Base-by-base conservation (phyloP, 1,140 invertebrate genomes). In the Drepana arcuata region DNA sequence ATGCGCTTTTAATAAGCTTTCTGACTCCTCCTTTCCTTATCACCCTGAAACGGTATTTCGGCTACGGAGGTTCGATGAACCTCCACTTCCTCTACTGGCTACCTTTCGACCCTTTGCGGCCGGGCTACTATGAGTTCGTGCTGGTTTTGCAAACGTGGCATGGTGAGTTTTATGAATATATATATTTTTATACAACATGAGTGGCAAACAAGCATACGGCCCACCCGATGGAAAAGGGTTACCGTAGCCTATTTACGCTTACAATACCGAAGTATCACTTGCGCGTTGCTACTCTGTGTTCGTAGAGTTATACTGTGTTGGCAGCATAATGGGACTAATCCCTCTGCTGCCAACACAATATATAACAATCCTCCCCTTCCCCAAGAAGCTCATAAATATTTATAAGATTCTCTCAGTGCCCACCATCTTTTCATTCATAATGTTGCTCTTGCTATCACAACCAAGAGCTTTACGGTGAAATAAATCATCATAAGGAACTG, bases 21-120 rank as follows among this genome's bases (percentile, higher is more conserved):
- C 42, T 54, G 0, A 32, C 34, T 0, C 54, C 58, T 0, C 51
- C 58, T 0, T 42, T 53, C 16, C 32, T 60, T 9, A 30, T 41
- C 2, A 36, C 42, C 1, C 12, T 55, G 3, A 57, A 56, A 15
- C 31, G 51, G 1, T 21, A 40, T n/a, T 11, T 42, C 1, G 70
- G 65, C 2, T 18, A 53, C 4, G 53, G 70, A 5, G 37, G 36
- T 1, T 35, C 45, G 1, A 30, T 48, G n/a, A 28, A 43, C 0
- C 34, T 74, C 1, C 51, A 54, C 1, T 67, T 71, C 25, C 46
- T 50, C 18, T 71, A 60, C 41, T 71, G 56, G 62, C 38, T 69
- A n/a, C 67, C 67, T 1, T 74, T 65, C 46, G 57, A 74, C 14
- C 51, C 63, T 0, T 57, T 43, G 6, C 35, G 52, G 16, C 35